Evolutionary conservation across 2,113 vertebrate species (phyloP), one percentile per base, ranked within the genome.

Genomic region (Eidolon helvum): DNA sequence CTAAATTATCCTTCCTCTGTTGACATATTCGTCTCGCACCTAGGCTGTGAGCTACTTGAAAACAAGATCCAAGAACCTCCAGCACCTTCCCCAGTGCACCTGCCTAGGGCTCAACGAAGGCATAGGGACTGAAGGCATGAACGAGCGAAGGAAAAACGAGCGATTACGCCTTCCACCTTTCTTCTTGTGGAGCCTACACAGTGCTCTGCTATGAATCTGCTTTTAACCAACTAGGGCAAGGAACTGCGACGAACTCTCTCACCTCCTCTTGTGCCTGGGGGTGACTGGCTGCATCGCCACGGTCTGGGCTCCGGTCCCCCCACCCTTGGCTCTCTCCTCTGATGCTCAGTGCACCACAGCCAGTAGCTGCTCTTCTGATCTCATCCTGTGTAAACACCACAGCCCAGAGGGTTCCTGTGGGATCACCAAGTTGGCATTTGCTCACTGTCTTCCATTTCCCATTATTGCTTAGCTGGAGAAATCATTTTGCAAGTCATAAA

Each of bases 391-490:
- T 74, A 72, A 97, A 96, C 78, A 45, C 19, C 63, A 35, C 30
- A 22, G 78, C 35, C 86, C 63, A 55, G 30, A 66, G 43, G 10
- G n/a, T 15, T 83, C 89, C 94, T 22, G 4, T 21, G 77, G 87
- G 72, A 82, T 45, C 65, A 11, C 21, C 0, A 0, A 57, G 57
- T 5, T 82, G 78, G 86, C 77, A 19, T 82, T 14, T 21, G 48
- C 74, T 89, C 86, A 22, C 53, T 28, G 22, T 59, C 95, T 87
- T 63, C 86, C 68, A 61, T 95, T 48, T 87, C 57, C 86, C 68
- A 61, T 95, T 48, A 63, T 24, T 88, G 53, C 89, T 96, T 50
- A 78, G 82, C 83, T 53, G 53, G 77, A 91, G 35, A 88, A 88
- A 94, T 94, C 50, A 91, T 12, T 69, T 38, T 8, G 21, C 68